phyloP scores from a whole-genome alignment of 2,113 vertebrate species.

The Vanacampus margaritifer region DNA sequence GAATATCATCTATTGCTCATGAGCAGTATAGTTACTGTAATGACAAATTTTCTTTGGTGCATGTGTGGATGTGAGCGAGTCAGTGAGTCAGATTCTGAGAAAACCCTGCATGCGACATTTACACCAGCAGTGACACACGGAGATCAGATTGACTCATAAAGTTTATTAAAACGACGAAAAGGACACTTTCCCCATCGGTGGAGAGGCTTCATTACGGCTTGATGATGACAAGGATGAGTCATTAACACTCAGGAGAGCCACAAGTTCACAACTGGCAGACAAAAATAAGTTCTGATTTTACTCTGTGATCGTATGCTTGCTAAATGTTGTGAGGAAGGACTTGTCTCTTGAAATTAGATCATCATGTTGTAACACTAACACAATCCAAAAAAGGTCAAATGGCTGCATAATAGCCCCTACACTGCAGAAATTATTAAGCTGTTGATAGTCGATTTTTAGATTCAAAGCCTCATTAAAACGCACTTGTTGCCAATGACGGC shows the following conservation, averaged over 20 bases:
- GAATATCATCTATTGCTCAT: neutral
- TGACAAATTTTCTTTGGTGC: neutral
- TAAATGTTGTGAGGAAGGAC: neutral
- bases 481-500: too few relatives aligned
- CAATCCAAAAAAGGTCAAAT: conserved; percentile 27
- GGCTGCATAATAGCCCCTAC: neutral
- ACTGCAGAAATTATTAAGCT: conserved; percentile 19
- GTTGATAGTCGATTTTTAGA: conserved; percentile 14
- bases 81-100: conserved; percentile 44
- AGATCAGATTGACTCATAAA: conserved; percentile 39
- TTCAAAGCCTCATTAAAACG: conserved; percentile 5
- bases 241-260: conserved; percentile 47
- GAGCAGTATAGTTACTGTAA: neutral
- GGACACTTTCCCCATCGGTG: conserved; percentile 38
- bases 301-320: neutral
- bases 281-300: neutral
- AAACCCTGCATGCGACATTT: conserved; percentile 20
- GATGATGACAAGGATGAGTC: conserved; percentile 34
- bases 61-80: conserved; percentile 11
- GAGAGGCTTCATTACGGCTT: conserved; percentile 43
- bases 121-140: neutral
- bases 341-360: neutral
- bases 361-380: neutral
- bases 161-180: conserved; percentile 51
- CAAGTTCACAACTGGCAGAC: conserved; percentile 41